Evolutionary conservation across 2,113 vertebrate genomes (phyloP), one percentile per base, ranked within the genome.

Genomic region (Panthera tigris): DNA sequence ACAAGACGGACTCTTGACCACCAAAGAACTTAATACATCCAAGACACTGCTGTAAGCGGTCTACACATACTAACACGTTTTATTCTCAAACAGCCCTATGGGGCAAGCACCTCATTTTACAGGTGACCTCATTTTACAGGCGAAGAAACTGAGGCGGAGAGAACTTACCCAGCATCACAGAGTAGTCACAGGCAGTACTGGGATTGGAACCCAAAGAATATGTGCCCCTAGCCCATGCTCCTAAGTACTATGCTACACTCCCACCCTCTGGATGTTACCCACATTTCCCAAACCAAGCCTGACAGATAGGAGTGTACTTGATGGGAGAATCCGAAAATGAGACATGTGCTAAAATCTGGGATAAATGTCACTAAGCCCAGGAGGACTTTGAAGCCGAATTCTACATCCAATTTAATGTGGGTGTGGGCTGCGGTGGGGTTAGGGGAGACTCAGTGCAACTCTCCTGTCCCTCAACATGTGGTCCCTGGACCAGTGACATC

Each of bases 261-360:
- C 48, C 29, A 8, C 25, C 23, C 21, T 7, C 6, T 4, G 39
- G 0, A 0, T 11, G 23, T 33, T 16, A 1, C 36, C 31, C 48
- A 55, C 5, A 7, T 33, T 81, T 96, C 71, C 74, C 45, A 79
- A 89, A 41, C 29, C 55, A 92, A 81, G 25, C 65, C 61, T 52
- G 39, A 91, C 52, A 55, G 52, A 71, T 14, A 7, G 0, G 68
- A 76, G 27, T 16, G 23, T 65, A 25, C 63, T 73, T 31, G 45
- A 66, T 0, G 48, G 39, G 19, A 69, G 31, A 89, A 69, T 61
- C 89, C 36, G 18, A 86, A 89, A 96, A 36, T 33, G 41, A 76
- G 25, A 18, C 27, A 15, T 25, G 3, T 82, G 55, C 68, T 85
- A 33, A 57, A 87, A 61, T 68, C 48, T 55, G 8, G 31, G n/a